phyloP scores from a whole-genome alignment of 1,140 invertebrate genomes.

The Leptinotarsa undecemlineata region DNA sequence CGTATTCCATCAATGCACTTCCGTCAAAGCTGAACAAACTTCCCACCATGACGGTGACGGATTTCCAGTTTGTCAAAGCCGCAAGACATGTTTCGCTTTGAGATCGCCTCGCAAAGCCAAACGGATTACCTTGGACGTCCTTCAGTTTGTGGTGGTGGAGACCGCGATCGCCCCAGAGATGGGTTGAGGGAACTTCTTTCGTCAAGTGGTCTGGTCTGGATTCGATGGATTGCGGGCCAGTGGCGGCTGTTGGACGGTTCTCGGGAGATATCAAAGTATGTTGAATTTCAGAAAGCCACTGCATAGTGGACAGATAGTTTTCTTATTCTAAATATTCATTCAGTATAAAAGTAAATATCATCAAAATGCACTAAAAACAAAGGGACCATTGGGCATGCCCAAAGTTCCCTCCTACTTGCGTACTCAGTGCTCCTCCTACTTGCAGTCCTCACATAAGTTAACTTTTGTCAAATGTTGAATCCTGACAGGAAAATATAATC shows the following conservation, averaged over 20 bases:
- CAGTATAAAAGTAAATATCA: no score
- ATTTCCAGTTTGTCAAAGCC: conserved; percentile 1
- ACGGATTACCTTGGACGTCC: conserved; percentile 26
- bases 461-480: no score
- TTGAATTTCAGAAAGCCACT: no score
- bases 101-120: conserved; percentile 3
- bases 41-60: neutral
- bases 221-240: neutral
- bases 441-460: no score
- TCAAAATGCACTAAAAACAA: no score
- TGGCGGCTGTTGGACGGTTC: neutral
- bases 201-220: conserved; percentile 15
- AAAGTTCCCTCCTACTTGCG: no score
- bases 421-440: no score
- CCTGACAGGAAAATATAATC: no score
- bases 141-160: conserved; percentile 21
- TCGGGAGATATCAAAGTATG: no score
- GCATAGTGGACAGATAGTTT: no score
- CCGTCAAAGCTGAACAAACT: neutral
- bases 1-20: neutral
- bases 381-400: no score
- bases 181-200: neutral
- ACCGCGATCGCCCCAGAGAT: neutral
- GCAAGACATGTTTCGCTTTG: conserved; percentile 18
- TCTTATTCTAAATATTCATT: no score